Evolutionary conservation across 2,113 vertebrate species (phyloP).

Genomic region (Rhabdomys dilectus): DNA sequence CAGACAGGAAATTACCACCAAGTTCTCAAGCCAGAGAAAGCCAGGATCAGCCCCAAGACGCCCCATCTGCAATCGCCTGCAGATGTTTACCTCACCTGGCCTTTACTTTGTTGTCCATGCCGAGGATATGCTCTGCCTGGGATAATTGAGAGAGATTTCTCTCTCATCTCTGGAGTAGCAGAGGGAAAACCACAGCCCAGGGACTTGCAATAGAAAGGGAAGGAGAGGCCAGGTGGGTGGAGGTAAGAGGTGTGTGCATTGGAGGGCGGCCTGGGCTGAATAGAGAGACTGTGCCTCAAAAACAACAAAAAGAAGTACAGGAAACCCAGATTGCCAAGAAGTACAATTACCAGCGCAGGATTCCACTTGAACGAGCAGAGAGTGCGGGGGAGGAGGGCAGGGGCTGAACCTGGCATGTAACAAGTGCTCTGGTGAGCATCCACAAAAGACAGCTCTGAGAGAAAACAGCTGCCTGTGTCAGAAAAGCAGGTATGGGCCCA

Average conservation of each 20-base stretch:
- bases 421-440: neutral
- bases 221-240: neutral
- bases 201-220: neutral
- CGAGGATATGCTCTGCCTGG: rapidly evolving
- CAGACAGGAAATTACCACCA: neutral
- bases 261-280: neutral
- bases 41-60: neutral
- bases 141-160: neutral
- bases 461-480: neutral
- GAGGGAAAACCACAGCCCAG: neutral
- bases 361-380: neutral
- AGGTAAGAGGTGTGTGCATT: neutral
- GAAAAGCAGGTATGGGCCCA: neutral
- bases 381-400: neutral
- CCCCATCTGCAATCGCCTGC: neutral
- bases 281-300: neutral
- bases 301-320: neutral
- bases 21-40: neutral
- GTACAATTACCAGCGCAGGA: neutral
- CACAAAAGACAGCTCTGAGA: neutral
- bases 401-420: too few species aligned
- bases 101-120: neutral
- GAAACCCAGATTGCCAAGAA: neutral
- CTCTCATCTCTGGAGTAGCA: neutral
- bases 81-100: rapidly evolving